Base-by-base conservation (phyloP, 2,797 vertebrate species). In the Gorsachius magnificus region DNA sequence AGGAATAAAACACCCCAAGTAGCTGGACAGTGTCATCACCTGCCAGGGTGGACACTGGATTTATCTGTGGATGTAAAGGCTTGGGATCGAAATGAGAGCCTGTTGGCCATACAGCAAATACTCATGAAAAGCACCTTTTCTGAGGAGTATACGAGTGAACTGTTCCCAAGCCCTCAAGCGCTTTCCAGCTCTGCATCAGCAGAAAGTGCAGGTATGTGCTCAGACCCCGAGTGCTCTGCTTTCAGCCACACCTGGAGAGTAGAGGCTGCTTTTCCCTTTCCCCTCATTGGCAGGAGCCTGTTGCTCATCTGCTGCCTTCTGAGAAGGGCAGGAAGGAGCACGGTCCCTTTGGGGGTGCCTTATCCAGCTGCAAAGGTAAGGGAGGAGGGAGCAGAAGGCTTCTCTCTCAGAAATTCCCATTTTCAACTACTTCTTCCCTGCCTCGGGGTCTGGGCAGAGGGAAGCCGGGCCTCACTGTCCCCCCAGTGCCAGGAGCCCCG, bases 211-310 rank as follows among this genome's bases (percentile, higher is more conserved):
- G 84, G 61, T 80, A 81, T 0, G 1, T 31, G 26, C 25, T 82
- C 50, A 41, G 31, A 7, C 45, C 15, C 6, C 1, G 1, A 26
- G 16, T 57, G 57, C 53, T 85, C 53, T 38, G 56, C 51, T 68
- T 31, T 28, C 35, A 16, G 16, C 15, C 38, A 72, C 50, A 36
- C 61, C 57, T 63, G 4, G 26, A 65, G 46, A 71, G 13, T 12
- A 75, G 72, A 64, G 21, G 31, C 31, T 60, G 45, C 75, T 46
- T 76, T 48, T 68, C 72, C 46, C 29, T 71, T 71, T 79, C 1
- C 6, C 41, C 56, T 5, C 11, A 1, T 38, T 2, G 2, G 41
- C 65, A n/a, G 0, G 0, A 43, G 16, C 22, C 35, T 0, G 2
- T 18, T 61, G 35, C 26, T 46, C 71, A 28, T 70, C 64, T 74